phyloP scores from a whole-genome alignment of 2,888 invertebrate species.

The Caradrina kadenii region DNA sequence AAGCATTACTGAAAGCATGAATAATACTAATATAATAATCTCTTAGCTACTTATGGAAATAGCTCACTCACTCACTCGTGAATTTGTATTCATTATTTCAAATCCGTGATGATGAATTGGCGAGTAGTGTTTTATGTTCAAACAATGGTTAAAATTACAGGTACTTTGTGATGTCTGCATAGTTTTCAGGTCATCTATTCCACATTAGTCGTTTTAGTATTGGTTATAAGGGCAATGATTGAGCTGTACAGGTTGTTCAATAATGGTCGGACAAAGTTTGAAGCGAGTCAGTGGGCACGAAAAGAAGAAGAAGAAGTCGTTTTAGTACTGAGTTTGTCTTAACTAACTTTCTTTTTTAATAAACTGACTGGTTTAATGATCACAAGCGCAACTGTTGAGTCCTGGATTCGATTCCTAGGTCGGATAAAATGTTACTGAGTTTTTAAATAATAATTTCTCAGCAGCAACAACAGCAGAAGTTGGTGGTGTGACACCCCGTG shows the following conservation, averaged over 20 bases:
- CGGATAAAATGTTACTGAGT: no score
- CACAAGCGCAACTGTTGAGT: no score
- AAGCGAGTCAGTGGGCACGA: no score
- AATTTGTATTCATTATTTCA: constrained; percentile 11
- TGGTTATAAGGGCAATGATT: no score
- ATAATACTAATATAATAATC: constrained; percentile 10
- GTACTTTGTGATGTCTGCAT: not conserved
- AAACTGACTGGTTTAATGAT: not conserved
- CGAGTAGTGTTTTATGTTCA: not conserved
- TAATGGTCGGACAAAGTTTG: no score
- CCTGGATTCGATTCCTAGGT: no score
- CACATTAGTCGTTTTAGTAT: constrained; percentile 8
- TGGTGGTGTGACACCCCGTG: no score
- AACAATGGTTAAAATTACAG: not conserved
- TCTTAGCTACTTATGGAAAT: constrained; percentile 13
- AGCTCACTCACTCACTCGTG: not conserved
- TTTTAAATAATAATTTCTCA: no score
- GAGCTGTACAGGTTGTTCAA: no score
- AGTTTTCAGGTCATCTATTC: constrained; percentile 2
- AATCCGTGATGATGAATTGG: constrained; percentile 2
- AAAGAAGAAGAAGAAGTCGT: no score
- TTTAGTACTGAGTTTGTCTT: not conserved
- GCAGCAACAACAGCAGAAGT: no score
- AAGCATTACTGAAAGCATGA: constrained; percentile 35
- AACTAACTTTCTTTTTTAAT: not conserved